Conservation (phyloP, 2,113 vertebrate genomes). For the Tetrax tetrax region DNA sequence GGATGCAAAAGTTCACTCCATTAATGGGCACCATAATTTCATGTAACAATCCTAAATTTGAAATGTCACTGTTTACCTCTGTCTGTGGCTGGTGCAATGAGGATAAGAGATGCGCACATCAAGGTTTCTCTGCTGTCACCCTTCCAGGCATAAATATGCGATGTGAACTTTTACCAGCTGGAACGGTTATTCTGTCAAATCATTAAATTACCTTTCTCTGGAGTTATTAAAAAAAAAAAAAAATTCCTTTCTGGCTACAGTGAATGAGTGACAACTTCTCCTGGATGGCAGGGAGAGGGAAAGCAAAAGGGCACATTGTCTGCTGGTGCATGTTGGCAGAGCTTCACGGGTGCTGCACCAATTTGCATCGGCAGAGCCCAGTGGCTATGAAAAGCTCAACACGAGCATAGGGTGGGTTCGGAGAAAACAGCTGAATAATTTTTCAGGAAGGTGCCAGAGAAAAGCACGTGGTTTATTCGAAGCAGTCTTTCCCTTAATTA, state of each 20-base stretch:
- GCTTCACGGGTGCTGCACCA: not conserved
- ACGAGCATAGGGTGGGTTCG: not conserved
- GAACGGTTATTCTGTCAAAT: not conserved
- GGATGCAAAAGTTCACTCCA: not conserved
- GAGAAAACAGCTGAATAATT: not conserved
- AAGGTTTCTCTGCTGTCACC: not conserved
- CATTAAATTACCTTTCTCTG: not conserved
- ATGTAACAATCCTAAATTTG: not conserved
- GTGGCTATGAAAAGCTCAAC: not conserved
- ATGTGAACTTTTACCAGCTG: not conserved
- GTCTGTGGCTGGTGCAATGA: not conserved
- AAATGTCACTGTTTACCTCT: not conserved
- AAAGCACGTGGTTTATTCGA: not conserved
- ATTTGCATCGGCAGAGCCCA: not conserved
- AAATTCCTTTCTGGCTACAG: not conserved
- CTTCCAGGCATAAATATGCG: not conserved
- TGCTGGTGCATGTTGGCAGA: not conserved
- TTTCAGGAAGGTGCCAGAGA: not conserved
- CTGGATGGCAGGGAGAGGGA: not conserved
- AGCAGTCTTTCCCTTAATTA: constrained; percentile 19
- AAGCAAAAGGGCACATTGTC: not conserved
- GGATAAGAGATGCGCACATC: not conserved
- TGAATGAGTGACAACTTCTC: not conserved
- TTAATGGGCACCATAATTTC: not conserved
- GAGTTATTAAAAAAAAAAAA: not conserved